Evolutionary conservation across 2,888 invertebrate species (phyloP), one percentile per base, ranked within the genome.

Genomic region (Agriotes lineatus): DNA sequence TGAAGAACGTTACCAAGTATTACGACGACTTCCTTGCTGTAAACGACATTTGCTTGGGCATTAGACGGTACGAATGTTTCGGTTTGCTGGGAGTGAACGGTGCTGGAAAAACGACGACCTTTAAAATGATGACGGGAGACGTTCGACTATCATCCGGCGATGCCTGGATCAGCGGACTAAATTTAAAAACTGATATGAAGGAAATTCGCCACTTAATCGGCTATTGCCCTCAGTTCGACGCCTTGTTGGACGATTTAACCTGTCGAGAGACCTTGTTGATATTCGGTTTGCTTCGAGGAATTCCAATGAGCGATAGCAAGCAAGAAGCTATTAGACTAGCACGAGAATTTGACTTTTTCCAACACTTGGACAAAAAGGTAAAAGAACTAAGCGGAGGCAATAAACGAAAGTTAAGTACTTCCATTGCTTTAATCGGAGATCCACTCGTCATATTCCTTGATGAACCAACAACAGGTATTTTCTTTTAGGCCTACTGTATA

Each of bases 121-220:
- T 96, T 81, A 93, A 93, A 83, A 93, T 94, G 91, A 83, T 95
- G 75, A 95, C 94, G 57, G 95, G 95, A 0, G 94, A 94, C 78
- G 91, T 91, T 78, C 48, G 19, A 7, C 16, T 58, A 9, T 89
- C 91, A 0, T 86, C 86, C 58, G 95, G 95, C 0, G 88, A 91
- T 57, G 93, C 91, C 0, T 92, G 86, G 83, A 88, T 95, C 7
- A 75, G 79, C 22, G 82, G 82, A 0, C 72, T 77, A n/a, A 82
- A 81, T 69, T 76, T 85, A 18, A 83, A 86, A 71, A 84, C 75
- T 0, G 80, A 89, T 39, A 86, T 90, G 77, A 88, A 87, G 67
- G 79, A 84, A 56, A 89, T 91, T 0, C 88, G 91, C 72, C 85
- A 88, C 74, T 85, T 86, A 69, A 89, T 90, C 35, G 85, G 88